Conservation (phyloP, 2,113 vertebrate genomes). For the Poeciliopsis occidentalis region DNA sequence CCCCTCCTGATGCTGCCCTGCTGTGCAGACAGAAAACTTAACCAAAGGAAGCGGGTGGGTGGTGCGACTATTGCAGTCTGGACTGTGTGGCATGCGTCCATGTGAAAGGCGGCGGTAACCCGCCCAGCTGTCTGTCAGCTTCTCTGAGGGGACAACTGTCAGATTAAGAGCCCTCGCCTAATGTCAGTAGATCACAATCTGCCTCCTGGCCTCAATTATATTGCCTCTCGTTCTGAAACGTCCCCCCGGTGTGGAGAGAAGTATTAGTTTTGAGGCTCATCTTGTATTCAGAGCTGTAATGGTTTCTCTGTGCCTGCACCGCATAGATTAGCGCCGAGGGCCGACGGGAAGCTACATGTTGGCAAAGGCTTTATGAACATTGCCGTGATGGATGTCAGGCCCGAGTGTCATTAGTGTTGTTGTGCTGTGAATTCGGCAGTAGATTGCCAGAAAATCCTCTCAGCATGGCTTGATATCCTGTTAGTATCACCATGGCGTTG, state of each 20-base stretch:
- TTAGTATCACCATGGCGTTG: slow-evolving; percentile 53
- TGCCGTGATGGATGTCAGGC: slow-evolving; percentile 74
- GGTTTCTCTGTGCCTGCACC: slow-evolving; percentile 74
- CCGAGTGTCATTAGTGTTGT: slow-evolving; percentile 77
- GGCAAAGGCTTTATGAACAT: slow-evolving; percentile 70
- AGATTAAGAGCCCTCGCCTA: slow-evolving; percentile 67
- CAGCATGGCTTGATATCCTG: slow-evolving; percentile 69
- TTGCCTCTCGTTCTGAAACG: slow-evolving; percentile 52
- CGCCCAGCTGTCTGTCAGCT: slow-evolving; percentile 64
- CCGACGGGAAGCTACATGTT: slow-evolving; percentile 73
- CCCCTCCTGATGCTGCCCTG: slow-evolving; percentile 33
- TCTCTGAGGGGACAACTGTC: slow-evolving; percentile 69
- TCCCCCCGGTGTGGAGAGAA: slow-evolving; percentile 56
- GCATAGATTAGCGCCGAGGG: slow-evolving; percentile 77
- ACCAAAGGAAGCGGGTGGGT: background rate
- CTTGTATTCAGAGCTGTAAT: slow-evolving; percentile 76
- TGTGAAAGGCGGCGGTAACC: slow-evolving; percentile 31
- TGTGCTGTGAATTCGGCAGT: slow-evolving; percentile 71
- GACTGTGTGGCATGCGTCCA: slow-evolving; percentile 38
- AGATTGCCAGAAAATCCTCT: slow-evolving; percentile 76
- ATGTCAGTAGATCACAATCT: slow-evolving; percentile 77
- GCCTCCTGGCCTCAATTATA: slow-evolving; percentile 74
- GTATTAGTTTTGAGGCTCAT: slow-evolving; percentile 75
- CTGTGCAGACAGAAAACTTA: slow-evolving; percentile 32
- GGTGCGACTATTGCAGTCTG: slow-evolving; percentile 33